Evolutionary conservation across 2,888 invertebrate species (phyloP), one percentile per base, ranked within the genome.

Genomic region (Eristalis pertinax): DNA sequence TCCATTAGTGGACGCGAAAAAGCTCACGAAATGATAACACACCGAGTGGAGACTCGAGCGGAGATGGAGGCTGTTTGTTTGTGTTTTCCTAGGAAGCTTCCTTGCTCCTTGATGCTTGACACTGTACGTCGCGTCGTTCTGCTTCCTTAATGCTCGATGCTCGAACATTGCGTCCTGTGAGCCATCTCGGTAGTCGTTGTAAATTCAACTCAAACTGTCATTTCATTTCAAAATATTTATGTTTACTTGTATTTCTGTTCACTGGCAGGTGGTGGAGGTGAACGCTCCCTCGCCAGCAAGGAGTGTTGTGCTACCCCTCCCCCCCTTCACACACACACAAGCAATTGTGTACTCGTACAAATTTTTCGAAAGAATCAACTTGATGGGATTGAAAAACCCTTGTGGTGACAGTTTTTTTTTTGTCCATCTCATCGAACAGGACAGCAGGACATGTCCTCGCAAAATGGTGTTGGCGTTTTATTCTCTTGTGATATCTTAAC

Each of bases 1-100:
- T 84, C 87, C 87, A 87, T 87, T 87, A 84, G 87, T 84, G 79
- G 84, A 87, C 87, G 84, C 84, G 87, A 84, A 80, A 87, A 87
- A 86, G 80, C 87, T 87, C 75, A 84, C 70, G 72, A 80, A 84
- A 84, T 84, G 50, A 84, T 87, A 84, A 87, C 84, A 87, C 75
- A 70, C 70, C 24, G n/a, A 62, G 78, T 50, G 15, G 7, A 75
- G 70, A 83, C 62, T 72, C 75, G 43, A 87, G 63, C 72, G 84
- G 75, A 76, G 79, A 83, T 86, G 86, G 75, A 58, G 84, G 5
- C 19, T 50, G 50, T 50, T 50, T 50, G 19, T 50, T 50, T 50
- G 50, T 50, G 50, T 50, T 50, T 50, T 50, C n/a, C n/a, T 50
- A 50, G 43, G 1, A 29, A 4, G 35, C 35, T 35, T 35, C 38